Evolutionary conservation across 2,888 invertebrate genomes (phyloP), one percentile per base, ranked within the genome.

Genomic region (Latrodectus elegans): DNA sequence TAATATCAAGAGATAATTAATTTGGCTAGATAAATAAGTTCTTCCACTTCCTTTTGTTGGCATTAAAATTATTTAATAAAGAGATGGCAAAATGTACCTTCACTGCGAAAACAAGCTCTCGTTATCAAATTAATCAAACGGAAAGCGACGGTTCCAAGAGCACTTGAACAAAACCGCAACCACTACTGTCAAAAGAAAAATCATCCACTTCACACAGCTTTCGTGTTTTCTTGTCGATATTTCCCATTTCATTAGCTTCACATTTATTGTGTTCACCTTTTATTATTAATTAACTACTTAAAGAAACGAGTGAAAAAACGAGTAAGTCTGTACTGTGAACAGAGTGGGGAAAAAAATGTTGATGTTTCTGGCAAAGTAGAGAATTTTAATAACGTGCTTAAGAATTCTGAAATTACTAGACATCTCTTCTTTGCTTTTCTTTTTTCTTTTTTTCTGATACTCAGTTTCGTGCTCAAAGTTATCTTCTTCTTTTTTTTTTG

Each of bases 221-320:
- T 8, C 70, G 38, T 82, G 82, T 60, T 65, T 38, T 74, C 26
- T 26, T 70, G 79, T 74, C 82, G 82, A 82, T 82, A 75, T 75
- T 75, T 55, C 52, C 60, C 60, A 55, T 82, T 75, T 75, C 60
- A 74, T 75, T 75, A 82, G 75, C 75, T 82, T 70, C 67, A 38
- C 38, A 75, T 82, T 82, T 82, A 82, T 82, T 75, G 68, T 75
- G 68, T 75, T 75, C 82, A 82, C 82, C 82, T 82, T 81, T 82
- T 75, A 82, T 82, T 82, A 82, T 82, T 82, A 75, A 82, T 82
- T 82, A 82, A 65, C 67, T 82, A 60, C 82, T 82, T 82, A 82
- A 74, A 53, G 38, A 49, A 17, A 67, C 12, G 38, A 38, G 26
- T 4, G 8, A 70, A 60, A 68, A 60, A 81, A 73, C 26, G 10